Conservation (phyloP, 2,113 vertebrate genomes). For the Otolemur garnettii region DNA sequence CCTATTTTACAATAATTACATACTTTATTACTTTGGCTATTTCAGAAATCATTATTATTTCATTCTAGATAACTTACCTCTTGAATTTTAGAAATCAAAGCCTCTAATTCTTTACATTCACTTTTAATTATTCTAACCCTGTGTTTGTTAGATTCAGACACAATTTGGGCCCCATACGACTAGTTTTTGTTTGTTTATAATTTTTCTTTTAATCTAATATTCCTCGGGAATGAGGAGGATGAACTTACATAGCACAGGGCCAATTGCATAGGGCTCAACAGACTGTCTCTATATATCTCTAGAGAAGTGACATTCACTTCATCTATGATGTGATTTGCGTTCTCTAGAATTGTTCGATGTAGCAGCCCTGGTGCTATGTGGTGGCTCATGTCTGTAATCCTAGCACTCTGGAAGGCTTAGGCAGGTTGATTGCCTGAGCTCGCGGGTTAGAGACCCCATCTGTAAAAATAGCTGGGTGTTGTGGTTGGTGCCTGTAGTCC, state of each 20-base stretch:
- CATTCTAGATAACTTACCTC: neutral
- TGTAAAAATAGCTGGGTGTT: no score
- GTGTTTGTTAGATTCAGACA: slow-evolving; percentile 26
- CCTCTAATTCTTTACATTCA: neutral
- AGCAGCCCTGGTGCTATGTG: neutral
- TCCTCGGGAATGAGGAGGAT: neutral
- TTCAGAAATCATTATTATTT: slow-evolving; percentile 49
- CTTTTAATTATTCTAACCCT: slow-evolving; percentile 37
- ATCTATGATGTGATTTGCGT: neutral
- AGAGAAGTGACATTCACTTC: neutral
- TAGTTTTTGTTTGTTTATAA: neutral
- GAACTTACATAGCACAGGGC: neutral
- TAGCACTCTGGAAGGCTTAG: no score
- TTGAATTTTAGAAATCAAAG: slow-evolving; percentile 51
- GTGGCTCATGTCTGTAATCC: no score
- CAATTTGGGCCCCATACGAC: neutral
- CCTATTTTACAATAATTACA: neutral
- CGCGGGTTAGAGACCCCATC: no score
- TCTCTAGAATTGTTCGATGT: neutral
- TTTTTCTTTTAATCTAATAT: slow-evolving; percentile 42
- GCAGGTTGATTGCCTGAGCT: no score
- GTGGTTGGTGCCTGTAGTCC: no score
- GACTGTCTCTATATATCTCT: neutral
- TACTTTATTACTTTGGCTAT: neutral
- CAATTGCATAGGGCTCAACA: neutral